Evolutionary conservation across 2,113 vertebrate species (phyloP).

Genomic region (Larimichthys polyactis): DNA sequence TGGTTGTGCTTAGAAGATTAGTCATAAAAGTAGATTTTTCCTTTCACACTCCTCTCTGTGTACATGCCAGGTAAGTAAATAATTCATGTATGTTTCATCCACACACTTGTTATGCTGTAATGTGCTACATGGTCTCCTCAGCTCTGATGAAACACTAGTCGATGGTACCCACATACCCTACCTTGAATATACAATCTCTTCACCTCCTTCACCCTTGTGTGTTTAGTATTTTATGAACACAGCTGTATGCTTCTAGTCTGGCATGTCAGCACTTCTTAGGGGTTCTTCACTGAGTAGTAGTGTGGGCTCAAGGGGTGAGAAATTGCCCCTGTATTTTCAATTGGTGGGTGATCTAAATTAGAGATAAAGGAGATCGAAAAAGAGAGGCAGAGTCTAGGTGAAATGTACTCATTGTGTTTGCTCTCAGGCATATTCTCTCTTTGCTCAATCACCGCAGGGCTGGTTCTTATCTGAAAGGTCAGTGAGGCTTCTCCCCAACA

Average conservation of each 20-base stretch:
- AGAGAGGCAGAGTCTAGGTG: not conserved
- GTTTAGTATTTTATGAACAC: not conserved
- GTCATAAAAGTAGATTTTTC: not conserved
- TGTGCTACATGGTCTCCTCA: not conserved
- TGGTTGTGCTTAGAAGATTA: not conserved
- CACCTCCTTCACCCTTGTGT: not conserved
- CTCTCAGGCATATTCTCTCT: slow-evolving; percentile 35
- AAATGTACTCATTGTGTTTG: slow-evolving; percentile 28
- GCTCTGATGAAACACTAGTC: too few species aligned
- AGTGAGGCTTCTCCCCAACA: not conserved
- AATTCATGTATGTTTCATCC: slow-evolving; percentile 6
- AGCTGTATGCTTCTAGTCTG: not conserved
- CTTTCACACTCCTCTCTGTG: not conserved
- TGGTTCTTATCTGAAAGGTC: slow-evolving; percentile 40
- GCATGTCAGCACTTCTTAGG: slow-evolving; percentile 30
- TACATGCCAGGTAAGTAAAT: not conserved
- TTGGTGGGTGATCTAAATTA: slow-evolving; percentile 25
- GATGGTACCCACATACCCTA: too few species aligned
- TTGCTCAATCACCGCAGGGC: slow-evolving; percentile 29
- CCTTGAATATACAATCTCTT: not conserved
- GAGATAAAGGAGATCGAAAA: slow-evolving; percentile 23
- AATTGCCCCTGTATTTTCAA: slow-evolving; percentile 24
- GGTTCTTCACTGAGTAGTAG: not conserved
- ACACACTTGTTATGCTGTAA: not conserved
- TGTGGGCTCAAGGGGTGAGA: not conserved